Conservation (phyloP, 2,113 vertebrate genomes). For the Chloroceryle aenea region DNA sequence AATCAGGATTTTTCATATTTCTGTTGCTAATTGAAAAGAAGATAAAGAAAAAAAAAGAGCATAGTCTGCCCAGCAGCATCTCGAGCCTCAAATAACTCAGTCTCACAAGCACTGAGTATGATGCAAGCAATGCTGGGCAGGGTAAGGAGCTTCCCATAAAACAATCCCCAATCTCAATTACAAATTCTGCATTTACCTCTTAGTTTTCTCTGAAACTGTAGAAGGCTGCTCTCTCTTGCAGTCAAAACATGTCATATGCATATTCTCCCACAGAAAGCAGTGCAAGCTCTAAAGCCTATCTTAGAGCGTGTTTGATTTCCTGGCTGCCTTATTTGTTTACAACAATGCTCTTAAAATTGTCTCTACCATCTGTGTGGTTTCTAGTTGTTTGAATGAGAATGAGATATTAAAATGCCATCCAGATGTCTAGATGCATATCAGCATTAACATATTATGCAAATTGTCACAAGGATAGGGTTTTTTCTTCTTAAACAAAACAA, state of each 20-base stretch:
- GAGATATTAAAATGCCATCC: constrained; percentile 86
- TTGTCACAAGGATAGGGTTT: constrained; percentile 41
- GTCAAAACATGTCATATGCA: constrained; percentile 53
- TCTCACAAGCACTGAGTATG: not conserved
- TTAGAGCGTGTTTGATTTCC: constrained; percentile 74
- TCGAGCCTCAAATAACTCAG: not conserved
- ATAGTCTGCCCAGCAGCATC: not conserved
- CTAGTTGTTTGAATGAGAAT: constrained; percentile 80
- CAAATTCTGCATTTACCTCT: not conserved
- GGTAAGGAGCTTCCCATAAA: not conserved
- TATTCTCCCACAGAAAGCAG: constrained; percentile 4
- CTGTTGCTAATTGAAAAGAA: not conserved
- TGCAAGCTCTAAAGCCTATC: constrained; percentile 26
- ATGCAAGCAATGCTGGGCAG: not conserved
- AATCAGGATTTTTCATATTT: not conserved
- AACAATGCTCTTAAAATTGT: constrained; percentile 82
- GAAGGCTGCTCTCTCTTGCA: constrained; percentile 29
- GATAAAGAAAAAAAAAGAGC: not conserved
- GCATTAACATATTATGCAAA: constrained; percentile 81
- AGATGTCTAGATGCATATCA: constrained; percentile 79
- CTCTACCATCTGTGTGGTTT: constrained; percentile 81
- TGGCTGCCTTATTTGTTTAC: constrained; percentile 83
- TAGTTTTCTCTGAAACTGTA: not conserved
- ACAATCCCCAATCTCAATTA: not conserved
- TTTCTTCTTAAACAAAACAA: constrained; percentile 68